Base-by-base conservation (phyloP, 2,888 invertebrate species). In the Phalangium opilio region DNA sequence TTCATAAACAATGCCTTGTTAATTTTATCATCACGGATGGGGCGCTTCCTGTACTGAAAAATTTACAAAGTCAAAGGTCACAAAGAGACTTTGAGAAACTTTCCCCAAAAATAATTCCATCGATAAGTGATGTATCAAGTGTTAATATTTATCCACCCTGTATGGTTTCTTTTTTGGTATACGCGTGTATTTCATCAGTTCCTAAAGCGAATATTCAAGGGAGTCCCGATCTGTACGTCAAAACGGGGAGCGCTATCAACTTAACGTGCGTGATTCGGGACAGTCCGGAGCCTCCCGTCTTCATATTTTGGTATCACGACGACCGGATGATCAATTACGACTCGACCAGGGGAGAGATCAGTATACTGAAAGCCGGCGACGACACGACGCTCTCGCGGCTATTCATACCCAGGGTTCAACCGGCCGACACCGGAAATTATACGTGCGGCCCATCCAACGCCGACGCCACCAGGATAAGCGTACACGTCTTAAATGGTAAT, bases 241-340 rank as follows among this genome's bases (percentile, higher is more conserved):
- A 85, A 61, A 83, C 84, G 12, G 87, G 87, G 35, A 85, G 84
- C 41, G 80, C 81, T 41, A 69, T 89, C 49, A 78, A 79, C 66
- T 74, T 90, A 59, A 81, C 81, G 68, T 90, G 89, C 73, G 79
- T 86, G 60, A 85, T 89, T 70, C 81, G 83, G 61, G 75, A 85
- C 84, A 86, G 86, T 66, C 86, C 87, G 48, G 83, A 81, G 63
- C 86, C 86, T 58, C 86, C 87, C 57, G 85, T 86, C 71, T 89
- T 85, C 73, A 86, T 89, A 64, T 87, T 87, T 73, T 89, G 87
- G 89, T 87, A 83, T 72, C 87, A 87, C 73, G 86, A 89, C 72
- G 81, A 81, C 68, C 80, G 82, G 64, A 85, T 87, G 81, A 84
- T 89, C 71, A 89, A 87, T 75, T 86, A 86, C 70, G 86, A 86